Base-by-base conservation (phyloP, 2,797 vertebrate genomes). In the Denticeps clupeoides region DNA sequence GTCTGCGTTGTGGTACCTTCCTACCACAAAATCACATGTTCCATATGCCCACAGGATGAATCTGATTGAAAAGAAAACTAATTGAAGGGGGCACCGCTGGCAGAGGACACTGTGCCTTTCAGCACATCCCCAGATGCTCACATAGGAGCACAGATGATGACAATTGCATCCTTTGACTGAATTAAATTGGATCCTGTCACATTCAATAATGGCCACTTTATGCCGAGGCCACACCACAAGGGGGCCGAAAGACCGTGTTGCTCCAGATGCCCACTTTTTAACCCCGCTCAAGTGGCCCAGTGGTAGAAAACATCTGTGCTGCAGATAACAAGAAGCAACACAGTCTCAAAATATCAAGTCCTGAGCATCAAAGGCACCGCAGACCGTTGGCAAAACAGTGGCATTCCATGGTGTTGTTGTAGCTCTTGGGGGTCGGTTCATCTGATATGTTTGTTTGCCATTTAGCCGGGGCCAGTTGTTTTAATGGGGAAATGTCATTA, bases 81-180 rank as follows among this genome's bases (percentile, higher is more conserved):
- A 57, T 25, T 53, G 28, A 41, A 49, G 40, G 25, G 9, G 23
- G 11, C 32, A 45, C 13, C n/a, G 21, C 26, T 41, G 26, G 32
- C 21, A 47, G 24, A 47, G 43, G 47, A 61, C 60, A 56, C 22
- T 29, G 25, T 9, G 7, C 24, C 40, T 63, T 56, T 59, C 26
- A 49, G 25, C 24, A 32, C 35, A 19, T 16, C 5, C 27, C 51
- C 23, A 16, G 27, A 32, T 29, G 28, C 29, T 32, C 44, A 32
- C 18, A n/a, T n/a, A 53, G 21, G 41, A 42, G 19, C 51, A 26
- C 19, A 37, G 15, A 10, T 9, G 31, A 35, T 29, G 45, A 57
- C 61, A 65, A 62, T 37, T 4, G n/a, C 28, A 21, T 32, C 50
- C 48, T 64, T 64, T 63, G 51, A 45, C 42, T 13, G 43, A 69